A percentile compares a stretch with the other conserved stretches of the same genome.
phyloP scores from a whole-genome alignment of 2,113 vertebrate species.

The Platysternon megacephalum region DNA sequence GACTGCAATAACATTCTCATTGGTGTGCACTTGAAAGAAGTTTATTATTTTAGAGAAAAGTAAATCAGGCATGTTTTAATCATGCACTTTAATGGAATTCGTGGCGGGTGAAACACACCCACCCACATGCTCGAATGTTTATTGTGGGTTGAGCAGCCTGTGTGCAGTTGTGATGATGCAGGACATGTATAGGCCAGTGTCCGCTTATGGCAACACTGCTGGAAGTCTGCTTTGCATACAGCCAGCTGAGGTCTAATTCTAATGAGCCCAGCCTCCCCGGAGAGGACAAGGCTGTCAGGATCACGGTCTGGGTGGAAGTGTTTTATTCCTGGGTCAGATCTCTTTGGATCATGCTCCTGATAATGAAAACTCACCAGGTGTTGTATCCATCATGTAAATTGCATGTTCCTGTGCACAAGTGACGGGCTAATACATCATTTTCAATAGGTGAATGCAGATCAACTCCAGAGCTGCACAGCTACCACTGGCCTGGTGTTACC shows the following conservation, averaged over 20 bases:
- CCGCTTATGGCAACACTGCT: slow-evolving; percentile 30
- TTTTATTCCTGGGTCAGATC: not conserved
- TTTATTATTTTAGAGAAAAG: not conserved
- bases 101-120: not conserved
- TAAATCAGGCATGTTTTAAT: not conserved
- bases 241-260: slow-evolving; percentile 12
- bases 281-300: not conserved
- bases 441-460: slow-evolving; percentile 24
- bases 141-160: not conserved
- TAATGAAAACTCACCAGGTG: not conserved
- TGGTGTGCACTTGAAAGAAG: not conserved
- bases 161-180: not conserved
- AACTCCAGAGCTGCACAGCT: not conserved
- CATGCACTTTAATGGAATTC: not conserved
- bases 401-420: not conserved
- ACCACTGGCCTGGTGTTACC: not conserved
- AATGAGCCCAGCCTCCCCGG: slow-evolving; percentile 22
- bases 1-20: not conserved
- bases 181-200: not conserved
- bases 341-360: not conserved
- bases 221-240: slow-evolving; percentile 17
- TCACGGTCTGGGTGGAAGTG: not conserved
- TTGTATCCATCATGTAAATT: not conserved
- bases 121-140: not conserved
- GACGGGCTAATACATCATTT: not conserved